These are phyloP conservation scores for Labroides dimidiatus DNA, from an alignment of 2,797 vertebrate species.

Conservation along the genomic window DNA sequence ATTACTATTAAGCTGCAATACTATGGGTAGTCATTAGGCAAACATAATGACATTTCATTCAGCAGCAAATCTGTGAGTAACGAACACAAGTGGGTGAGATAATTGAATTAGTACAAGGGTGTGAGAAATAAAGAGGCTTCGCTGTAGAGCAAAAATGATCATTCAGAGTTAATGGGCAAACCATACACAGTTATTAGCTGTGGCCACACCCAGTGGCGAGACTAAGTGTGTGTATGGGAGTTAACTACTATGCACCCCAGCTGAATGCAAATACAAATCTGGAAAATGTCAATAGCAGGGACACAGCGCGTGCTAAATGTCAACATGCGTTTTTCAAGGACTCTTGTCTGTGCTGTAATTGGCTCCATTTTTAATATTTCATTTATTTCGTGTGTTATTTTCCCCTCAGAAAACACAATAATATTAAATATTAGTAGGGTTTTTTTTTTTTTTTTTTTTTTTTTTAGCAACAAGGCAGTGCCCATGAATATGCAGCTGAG, in stretches of 20 bases:
- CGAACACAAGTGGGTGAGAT: constrained; percentile 73
- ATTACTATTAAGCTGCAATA: constrained; percentile 74
- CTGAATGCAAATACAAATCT: constrained; percentile 75
- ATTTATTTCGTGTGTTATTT: constrained; percentile 63
- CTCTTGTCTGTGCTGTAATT: constrained; percentile 71
- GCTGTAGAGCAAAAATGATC: constrained; percentile 68
- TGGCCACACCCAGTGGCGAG: constrained; percentile 66
- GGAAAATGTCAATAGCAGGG: constrained; percentile 76
- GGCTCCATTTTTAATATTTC: constrained; percentile 64
- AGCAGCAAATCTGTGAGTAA: constrained; percentile 68
- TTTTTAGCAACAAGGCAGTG: constrained; percentile 31
- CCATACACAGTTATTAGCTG: constrained; percentile 62
- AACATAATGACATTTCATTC: constrained; percentile 79
- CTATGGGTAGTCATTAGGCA: constrained; percentile 78
- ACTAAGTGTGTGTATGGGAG: constrained; percentile 8
- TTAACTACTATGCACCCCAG: constrained; percentile 25
- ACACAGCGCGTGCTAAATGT: constrained; percentile 76
- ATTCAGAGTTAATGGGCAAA: constrained; percentile 78
- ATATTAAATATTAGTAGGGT: constrained; percentile 64
- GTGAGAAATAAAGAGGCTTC: constrained; percentile 63
- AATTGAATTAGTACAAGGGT: constrained; percentile 79
- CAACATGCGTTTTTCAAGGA: constrained; percentile 81
- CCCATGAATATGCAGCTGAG: constrained; percentile 74
- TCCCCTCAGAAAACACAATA: constrained; percentile 63
- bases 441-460: constrained; percentile 47